Percentiles rank a stretch among this genome's conserved stretches.
Evolutionary conservation across 2,113 vertebrate genomes (phyloP).

Genomic region (Nesoenas mayeri): DNA sequence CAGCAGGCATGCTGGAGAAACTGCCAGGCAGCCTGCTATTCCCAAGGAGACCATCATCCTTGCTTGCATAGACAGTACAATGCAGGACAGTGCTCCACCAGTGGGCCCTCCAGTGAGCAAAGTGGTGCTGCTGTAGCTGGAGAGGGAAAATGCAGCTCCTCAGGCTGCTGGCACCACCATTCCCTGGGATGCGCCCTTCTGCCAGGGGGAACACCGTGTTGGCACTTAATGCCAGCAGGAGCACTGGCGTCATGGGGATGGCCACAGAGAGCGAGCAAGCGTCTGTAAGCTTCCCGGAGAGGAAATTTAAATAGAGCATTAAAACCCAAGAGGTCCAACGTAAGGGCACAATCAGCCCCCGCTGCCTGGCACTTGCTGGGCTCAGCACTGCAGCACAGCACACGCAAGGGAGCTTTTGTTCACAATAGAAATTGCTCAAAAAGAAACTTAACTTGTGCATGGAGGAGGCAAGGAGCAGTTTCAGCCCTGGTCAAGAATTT

Average conservation of each 20-base stretch:
- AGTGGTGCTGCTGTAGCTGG: neutral
- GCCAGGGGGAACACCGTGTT: neutral
- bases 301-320: neutral
- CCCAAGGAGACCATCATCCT: neutral
- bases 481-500: neutral
- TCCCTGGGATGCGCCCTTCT: neutral
- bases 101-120: neutral
- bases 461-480: neutral
- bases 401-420: neutral
- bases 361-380: neutral
- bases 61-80: fast-evolving
- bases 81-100: neutral
- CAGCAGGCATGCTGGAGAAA: neutral
- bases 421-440: neutral
- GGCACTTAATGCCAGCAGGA: neutral
- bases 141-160: neutral
- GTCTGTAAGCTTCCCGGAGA: fast-evolving
- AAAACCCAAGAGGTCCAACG: neutral
- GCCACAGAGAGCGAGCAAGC: neutral
- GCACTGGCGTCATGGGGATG: fast-evolving
- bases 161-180: neutral
- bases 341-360: fast-evolving
- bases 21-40: neutral
- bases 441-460: neutral
- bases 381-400: neutral